A percentile compares a stretch with the other conserved stretches of the same genome.
Conservation (phyloP, 1,140 invertebrate genomes). For the Augochlora pura region DNA sequence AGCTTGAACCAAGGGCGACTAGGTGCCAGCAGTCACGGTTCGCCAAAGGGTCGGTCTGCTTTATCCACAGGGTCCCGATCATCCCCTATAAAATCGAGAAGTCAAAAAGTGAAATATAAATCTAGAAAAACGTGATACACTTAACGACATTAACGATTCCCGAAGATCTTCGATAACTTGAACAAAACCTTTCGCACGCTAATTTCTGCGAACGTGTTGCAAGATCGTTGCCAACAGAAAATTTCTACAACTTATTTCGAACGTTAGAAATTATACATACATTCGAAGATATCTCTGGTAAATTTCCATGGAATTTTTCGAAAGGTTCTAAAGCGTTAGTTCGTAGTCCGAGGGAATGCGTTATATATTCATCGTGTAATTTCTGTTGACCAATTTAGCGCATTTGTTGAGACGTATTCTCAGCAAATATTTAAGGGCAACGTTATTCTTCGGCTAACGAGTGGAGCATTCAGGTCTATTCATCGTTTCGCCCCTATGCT, state of each 20-base stretch:
- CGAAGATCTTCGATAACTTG: too few species aligned
- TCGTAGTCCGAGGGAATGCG: too few species aligned
- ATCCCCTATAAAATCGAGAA: background rate
- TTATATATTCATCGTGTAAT: background rate
- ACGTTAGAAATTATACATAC: too few species aligned
- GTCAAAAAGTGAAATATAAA: background rate
- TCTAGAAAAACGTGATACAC: too few species aligned
- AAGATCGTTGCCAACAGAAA: too few species aligned
- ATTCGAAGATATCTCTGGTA: too few species aligned
- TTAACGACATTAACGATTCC: too few species aligned
- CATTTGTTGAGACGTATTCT: background rate
- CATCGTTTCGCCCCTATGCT: background rate
- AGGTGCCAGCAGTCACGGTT: slow-evolving; percentile 10
- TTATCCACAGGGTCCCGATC: slow-evolving; percentile 1
- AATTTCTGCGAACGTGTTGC: too few species aligned
- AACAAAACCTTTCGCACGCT: too few species aligned
- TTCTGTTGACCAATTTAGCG: background rate
- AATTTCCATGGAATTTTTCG: too few species aligned
- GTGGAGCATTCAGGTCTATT: background rate
- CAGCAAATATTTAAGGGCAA: background rate
- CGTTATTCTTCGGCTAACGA: background rate
- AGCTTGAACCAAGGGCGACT: background rate
- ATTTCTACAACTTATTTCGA: too few species aligned
- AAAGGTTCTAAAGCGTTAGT: too few species aligned
- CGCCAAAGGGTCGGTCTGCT: background rate